Evolutionary conservation across 2,797 vertebrate species (phyloP).

Genomic region (Peromyscus aztecus): DNA sequence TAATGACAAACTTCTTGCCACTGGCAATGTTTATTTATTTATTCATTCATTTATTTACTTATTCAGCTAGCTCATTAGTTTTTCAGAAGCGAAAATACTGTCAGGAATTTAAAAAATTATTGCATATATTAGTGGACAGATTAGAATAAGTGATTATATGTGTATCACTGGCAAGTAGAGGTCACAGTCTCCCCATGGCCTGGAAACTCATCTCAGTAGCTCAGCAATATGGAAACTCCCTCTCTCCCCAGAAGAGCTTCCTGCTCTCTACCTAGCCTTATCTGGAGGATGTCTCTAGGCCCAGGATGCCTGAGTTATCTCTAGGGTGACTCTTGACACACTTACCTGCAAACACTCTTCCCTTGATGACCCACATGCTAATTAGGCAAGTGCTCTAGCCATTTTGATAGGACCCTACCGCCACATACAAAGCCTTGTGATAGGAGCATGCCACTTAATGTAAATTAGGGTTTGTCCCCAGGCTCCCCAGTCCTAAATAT

Average conservation of each 20-base stretch:
- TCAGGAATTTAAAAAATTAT: background rate
- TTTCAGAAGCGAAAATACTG: background rate
- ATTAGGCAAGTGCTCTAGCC: background rate
- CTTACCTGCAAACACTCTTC: background rate
- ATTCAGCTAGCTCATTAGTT: background rate
- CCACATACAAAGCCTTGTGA: background rate
- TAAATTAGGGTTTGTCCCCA: background rate
- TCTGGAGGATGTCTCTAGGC: background rate
- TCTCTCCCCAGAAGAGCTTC: background rate
- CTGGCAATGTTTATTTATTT: background rate
- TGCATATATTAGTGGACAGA: background rate
- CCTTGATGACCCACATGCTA: background rate
- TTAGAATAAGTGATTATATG: background rate
- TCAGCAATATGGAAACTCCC: background rate
- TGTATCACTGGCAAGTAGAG: background rate
- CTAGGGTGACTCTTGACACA: background rate
- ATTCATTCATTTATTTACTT: background rate
- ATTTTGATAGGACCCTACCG: background rate
- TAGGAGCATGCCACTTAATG: background rate
- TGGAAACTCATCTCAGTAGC: background rate
- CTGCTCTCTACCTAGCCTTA: background rate
- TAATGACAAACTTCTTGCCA: background rate
- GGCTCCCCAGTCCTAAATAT: background rate
- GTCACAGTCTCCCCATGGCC: background rate
- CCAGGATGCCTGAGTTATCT: background rate